Evolutionary conservation across 2,797 vertebrate genomes (phyloP).

Genomic region (Coranthus polyacanthus): DNA sequence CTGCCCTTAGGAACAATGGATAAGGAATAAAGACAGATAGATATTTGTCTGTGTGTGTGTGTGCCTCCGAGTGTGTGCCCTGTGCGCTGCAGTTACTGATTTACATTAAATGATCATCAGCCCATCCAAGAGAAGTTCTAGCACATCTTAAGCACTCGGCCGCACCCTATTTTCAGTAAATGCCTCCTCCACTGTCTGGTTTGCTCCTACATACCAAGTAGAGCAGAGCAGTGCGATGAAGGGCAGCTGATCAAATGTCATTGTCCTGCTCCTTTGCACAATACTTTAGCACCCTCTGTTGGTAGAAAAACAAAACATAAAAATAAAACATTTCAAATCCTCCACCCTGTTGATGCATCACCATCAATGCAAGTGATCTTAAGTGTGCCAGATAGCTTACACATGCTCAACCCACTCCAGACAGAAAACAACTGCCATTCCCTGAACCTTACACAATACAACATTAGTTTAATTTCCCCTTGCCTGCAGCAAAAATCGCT

Average conservation of each 20-base stretch:
- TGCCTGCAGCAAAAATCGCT: slow-evolving; percentile 42
- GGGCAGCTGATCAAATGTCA: slow-evolving; percentile 62
- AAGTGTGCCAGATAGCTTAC: not conserved
- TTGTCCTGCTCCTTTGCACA: slow-evolving; percentile 45
- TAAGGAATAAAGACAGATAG: slow-evolving; percentile 54
- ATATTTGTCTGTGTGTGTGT: slow-evolving; percentile 20
- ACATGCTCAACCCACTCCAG: slow-evolving; percentile 35
- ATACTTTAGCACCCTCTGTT: slow-evolving; percentile 75
- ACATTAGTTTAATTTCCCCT: slow-evolving; percentile 59
- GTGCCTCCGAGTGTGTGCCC: not conserved
- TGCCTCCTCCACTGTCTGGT: slow-evolving; percentile 56
- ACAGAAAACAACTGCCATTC: slow-evolving; percentile 36
- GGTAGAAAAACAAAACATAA: slow-evolving; percentile 11
- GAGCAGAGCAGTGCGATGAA: slow-evolving; percentile 52
- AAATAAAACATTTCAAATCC: not conserved
- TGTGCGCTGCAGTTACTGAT: slow-evolving; percentile 30
- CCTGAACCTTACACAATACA: slow-evolving; percentile 38
- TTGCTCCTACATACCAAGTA: slow-evolving; percentile 69
- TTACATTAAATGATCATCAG: slow-evolving; percentile 59
- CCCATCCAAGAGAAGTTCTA: slow-evolving; percentile 42
- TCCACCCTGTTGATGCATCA: slow-evolving; percentile 11
- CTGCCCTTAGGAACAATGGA: slow-evolving; percentile 62
- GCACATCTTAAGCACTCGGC: slow-evolving; percentile 56
- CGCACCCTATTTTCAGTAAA: slow-evolving; percentile 69
- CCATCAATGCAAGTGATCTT: slow-evolving; percentile 28